Evolutionary conservation across 2,797 vertebrate genomes (phyloP), one percentile per base, ranked within the genome.

Genomic region (Delichon dasypus): DNA sequence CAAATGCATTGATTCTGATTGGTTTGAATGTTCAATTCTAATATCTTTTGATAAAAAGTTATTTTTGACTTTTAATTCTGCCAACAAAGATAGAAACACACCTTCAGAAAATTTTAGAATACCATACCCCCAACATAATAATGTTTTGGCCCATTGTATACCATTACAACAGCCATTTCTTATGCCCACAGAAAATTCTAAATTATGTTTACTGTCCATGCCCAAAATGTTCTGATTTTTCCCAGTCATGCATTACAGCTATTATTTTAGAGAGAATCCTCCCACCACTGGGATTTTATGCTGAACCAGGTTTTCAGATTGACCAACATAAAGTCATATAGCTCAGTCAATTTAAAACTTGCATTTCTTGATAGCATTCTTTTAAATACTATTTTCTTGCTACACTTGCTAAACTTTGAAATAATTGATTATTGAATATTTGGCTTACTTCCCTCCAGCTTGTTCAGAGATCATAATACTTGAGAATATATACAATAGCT

Each of bases 361-460:
- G 9, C 9, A 29, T 53, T 80, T 73, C 48, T 20, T 80, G 23
- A 62, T 23, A 77, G 53, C 11, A 21, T 85, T 60, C 30, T 66
- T 93, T 88, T 72, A 93, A 87, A 72, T 65, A 75, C 23, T 77
- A 32, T 72, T 85, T 26, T 8, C 36, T 88, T 73, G 58, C 54
- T 78, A 60, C 66, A 60, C 34, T 48, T 53, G 38, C 38, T 38
- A 38, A 11, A 50, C 54, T 84, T 84, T 20, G 54, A 22, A 86
- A 79, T 34, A 88, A 93, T 51, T 74, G 48, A 86, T 76, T 84
- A 93, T 55, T 88, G 80, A 82, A 64, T 76, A 77, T 67, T 86
- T 85, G 71, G 18, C 36, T 83, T 81, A 55, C 18, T 40, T 81
- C 88, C 74, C 58, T 90, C 71, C 53, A 68, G 70, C 44, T 44